A percentile compares a stretch with the other conserved stretches of the same genome.
phyloP scores from a whole-genome alignment of 1,140 invertebrate genomes.

The Drosophila cardini region DNA sequence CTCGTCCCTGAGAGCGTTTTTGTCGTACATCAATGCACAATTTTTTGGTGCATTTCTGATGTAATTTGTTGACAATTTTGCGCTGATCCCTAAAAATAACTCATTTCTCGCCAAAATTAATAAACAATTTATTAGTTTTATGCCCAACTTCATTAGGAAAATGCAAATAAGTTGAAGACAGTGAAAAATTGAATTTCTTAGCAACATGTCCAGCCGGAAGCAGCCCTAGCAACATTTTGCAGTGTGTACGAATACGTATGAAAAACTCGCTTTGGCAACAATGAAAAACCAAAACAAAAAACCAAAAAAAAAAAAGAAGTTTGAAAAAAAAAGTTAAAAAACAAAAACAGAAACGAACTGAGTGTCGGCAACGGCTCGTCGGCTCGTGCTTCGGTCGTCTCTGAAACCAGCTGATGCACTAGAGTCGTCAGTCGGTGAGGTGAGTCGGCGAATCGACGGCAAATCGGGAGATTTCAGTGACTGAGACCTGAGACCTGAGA shows the following conservation, averaged over 20 bases:
- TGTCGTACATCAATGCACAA: slow-evolving; percentile 17
- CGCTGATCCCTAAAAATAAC: slow-evolving; percentile 12
- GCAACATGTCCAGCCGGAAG: slow-evolving; percentile 54
- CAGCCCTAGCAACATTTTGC: slow-evolving; percentile 52
- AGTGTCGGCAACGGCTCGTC: slow-evolving; percentile 43
- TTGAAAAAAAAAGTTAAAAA: slow-evolving; percentile 21
- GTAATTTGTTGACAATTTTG: slow-evolving; percentile 12
- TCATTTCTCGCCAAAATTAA: slow-evolving; percentile 37
- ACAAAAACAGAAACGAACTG: slow-evolving; percentile 40
- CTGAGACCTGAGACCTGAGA: slow-evolving; percentile 64
- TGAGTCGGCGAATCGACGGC: slow-evolving; percentile 17
- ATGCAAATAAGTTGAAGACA: slow-evolving; percentile 26
- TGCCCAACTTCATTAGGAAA: slow-evolving; percentile 27
- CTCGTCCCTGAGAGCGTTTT: neutral
- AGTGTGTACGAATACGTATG: slow-evolving; percentile 26
- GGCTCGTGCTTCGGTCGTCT: slow-evolving; percentile 50
- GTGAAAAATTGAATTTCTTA: neutral
- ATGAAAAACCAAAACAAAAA: slow-evolving; percentile 49
- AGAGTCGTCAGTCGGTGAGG: slow-evolving; percentile 15
- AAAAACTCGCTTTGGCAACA: slow-evolving; percentile 58
- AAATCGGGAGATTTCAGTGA: slow-evolving; percentile 49
- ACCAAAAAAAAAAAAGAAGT: slow-evolving; percentile 27
- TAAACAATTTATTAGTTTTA: slow-evolving; percentile 25
- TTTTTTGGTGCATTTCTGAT: slow-evolving; percentile 15
- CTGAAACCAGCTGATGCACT: slow-evolving; percentile 70